Evolutionary conservation across 2,113 vertebrate genomes (phyloP).

Genomic region (Smithornis capensis): DNA sequence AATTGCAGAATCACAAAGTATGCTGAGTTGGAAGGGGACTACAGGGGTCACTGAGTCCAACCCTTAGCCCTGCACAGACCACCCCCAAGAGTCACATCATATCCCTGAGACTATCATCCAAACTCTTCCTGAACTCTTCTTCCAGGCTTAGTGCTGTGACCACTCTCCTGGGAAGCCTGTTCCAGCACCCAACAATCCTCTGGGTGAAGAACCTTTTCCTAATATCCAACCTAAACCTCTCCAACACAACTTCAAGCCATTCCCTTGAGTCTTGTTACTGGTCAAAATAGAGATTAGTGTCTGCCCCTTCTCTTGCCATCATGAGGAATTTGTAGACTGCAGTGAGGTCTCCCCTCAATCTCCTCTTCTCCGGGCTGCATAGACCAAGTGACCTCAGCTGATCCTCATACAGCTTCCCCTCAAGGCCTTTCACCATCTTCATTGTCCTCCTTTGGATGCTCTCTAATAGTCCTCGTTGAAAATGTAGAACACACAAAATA

Average conservation of each 20-base stretch:
- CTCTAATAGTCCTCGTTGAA: not conserved
- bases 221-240: not conserved
- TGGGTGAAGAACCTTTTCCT: not conserved
- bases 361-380: not conserved
- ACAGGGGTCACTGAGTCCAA: not conserved
- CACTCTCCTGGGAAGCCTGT: not conserved
- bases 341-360: not conserved
- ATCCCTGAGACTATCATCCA: not conserved
- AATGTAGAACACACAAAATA: not conserved
- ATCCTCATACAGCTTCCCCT: not conserved
- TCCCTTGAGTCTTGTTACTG: not conserved
- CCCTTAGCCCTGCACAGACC: not conserved
- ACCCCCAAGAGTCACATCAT: not conserved
- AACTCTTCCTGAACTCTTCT: not conserved
- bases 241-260: not conserved
- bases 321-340: not conserved
- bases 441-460: not conserved
- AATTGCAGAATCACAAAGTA: not conserved
- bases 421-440: not conserved
- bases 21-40: not conserved
- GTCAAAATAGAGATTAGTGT: not conserved
- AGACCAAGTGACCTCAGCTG: not conserved
- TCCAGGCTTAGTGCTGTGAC: not conserved
- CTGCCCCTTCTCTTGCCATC: not conserved
- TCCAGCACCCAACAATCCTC: not conserved